Evolutionary conservation across 92 coral and sea anemone species (phyloP).

Genomic region (Zoanthus sansibaricus): DNA sequence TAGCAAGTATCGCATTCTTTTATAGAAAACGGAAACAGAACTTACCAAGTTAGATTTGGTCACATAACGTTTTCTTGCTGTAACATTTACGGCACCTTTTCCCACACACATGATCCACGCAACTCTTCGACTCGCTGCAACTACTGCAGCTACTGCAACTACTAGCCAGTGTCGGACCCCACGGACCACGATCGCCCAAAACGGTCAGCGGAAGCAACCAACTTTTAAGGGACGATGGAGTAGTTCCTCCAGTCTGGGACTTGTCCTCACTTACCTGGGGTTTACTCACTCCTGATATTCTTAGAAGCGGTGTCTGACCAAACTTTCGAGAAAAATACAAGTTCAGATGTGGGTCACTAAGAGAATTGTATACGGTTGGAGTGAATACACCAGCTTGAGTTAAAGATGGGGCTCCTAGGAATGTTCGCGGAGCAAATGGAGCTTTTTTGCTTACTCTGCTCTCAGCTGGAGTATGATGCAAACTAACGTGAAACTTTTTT

Average conservation of each 20-base stretch:
- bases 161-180: too few relatives aligned
- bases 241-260: neutral
- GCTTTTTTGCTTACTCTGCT: slow-evolving; percentile 84
- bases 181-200: too few relatives aligned
- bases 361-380: slow-evolving; percentile 85
- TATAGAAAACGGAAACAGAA: too few relatives aligned
- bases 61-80: too few relatives aligned
- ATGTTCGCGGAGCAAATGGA: slow-evolving; percentile 88
- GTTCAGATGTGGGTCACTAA: slow-evolving; percentile 96
- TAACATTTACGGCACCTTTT: too few relatives aligned
- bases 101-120: too few relatives aligned
- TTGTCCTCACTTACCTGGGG: neutral
- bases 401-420: slow-evolving; percentile 80
- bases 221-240: too few relatives aligned
- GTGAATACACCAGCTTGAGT: slow-evolving; percentile 78
- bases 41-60: too few relatives aligned
- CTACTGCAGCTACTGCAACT: too few relatives aligned
- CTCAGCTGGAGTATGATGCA: slow-evolving; percentile 87
- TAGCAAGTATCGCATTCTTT: too few relatives aligned
- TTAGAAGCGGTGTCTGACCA: slow-evolving; percentile 75
- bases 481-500: slow-evolving; percentile 81
- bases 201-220: too few relatives aligned
- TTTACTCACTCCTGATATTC: slow-evolving; percentile 61
- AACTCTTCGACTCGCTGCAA: too few relatives aligned
- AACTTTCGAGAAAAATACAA: slow-evolving; percentile 90